Evolutionary conservation across 2,888 invertebrate species (phyloP).

Genomic region (Stenolophus ochropezus): DNA sequence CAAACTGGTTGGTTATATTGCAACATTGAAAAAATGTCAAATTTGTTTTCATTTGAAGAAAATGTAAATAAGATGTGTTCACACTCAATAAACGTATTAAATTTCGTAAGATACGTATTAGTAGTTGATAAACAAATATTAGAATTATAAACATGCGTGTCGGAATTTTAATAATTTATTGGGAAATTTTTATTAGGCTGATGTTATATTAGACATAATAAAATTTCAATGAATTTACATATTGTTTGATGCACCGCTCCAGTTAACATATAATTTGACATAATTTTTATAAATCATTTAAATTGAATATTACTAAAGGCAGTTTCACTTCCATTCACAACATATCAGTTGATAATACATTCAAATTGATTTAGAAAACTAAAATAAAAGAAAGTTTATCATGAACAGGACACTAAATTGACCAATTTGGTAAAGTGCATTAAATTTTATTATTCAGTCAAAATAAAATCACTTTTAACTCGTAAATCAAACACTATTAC

Average conservation of each 20-base stretch:
- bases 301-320: too few species aligned
- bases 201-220: background rate
- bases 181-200: background rate
- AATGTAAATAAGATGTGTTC: constrained; percentile 21
- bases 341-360: too few species aligned
- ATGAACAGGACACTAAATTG: too few species aligned
- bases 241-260: background rate
- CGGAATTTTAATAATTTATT: background rate
- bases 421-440: too few species aligned
- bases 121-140: background rate
- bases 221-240: background rate
- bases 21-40: background rate
- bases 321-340: too few species aligned
- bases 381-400: too few species aligned
- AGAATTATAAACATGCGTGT: background rate
- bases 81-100: constrained; percentile 14
- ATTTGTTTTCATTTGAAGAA: constrained; percentile 14
- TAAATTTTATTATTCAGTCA: too few species aligned
- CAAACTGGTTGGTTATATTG: background rate
- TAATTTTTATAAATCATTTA: background rate
- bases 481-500: too few species aligned
- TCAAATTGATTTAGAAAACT: too few species aligned
- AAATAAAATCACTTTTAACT: too few species aligned
- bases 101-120: constrained; percentile 2
- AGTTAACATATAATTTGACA: background rate